These are phyloP conservation scores for Lutjanus argentimaculatus DNA, from an alignment of 2,797 vertebrate species.

Conservation along the genomic window DNA sequence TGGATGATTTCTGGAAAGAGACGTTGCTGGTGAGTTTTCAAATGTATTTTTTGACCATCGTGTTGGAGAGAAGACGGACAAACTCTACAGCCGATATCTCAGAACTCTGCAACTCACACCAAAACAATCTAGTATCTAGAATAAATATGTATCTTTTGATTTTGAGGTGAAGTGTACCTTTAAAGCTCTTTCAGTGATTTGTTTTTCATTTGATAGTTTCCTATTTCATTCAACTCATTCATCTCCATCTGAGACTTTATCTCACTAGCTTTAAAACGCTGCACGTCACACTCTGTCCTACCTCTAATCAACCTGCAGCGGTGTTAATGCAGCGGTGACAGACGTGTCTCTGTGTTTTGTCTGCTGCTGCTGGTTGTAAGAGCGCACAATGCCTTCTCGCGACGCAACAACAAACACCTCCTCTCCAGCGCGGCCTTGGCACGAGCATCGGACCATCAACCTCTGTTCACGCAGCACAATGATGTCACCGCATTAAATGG, in stretches of 20 bases:
- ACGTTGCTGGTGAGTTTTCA: too few species aligned
- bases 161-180: background rate
- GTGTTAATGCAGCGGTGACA: slow-evolving; percentile 30
- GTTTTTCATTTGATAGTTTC: slow-evolving; percentile 21
- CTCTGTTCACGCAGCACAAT: slow-evolving; percentile 51
- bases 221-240: background rate
- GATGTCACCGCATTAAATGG: slow-evolving; percentile 50
- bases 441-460: slow-evolving; percentile 61
- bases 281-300: slow-evolving; percentile 25
- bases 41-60: too few species aligned
- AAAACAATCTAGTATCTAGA: too few species aligned
- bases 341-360: slow-evolving; percentile 10
- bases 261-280: slow-evolving; percentile 30
- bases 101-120: too few species aligned
- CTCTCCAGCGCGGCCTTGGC: slow-evolving; percentile 18
- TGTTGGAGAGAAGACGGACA: too few species aligned
- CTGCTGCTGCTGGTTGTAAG: background rate
- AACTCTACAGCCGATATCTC: too few species aligned
- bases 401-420: slow-evolving; percentile 42
- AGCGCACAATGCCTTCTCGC: background rate
- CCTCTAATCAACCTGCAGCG: slow-evolving; percentile 21
- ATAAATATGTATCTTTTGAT: too few species aligned
- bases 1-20: too few species aligned
- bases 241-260: slow-evolving; percentile 40
- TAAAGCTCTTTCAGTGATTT: background rate